phyloP scores from a whole-genome alignment of 2,113 vertebrate genomes.

The Nycticorax nycticorax region DNA sequence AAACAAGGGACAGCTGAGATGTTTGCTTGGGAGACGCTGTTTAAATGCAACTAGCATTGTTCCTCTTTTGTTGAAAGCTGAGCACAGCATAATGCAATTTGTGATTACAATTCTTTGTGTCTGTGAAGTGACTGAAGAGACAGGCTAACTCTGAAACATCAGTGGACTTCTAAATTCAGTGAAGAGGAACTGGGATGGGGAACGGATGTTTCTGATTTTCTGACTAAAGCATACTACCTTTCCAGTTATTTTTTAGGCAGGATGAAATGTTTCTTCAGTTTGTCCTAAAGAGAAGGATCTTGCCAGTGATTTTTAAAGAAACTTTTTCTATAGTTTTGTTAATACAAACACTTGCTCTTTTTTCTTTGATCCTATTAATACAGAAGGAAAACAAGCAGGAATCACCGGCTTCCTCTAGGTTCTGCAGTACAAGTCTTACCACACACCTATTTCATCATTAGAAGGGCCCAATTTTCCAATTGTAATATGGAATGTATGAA shows the following conservation, averaged over 20 bases:
- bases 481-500: background rate
- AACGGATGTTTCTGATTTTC: background rate
- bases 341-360: background rate
- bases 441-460: background rate
- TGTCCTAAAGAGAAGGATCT: background rate
- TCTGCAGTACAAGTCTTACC: background rate
- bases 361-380: background rate
- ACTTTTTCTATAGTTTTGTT: background rate
- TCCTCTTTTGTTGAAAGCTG: conserved; percentile 8
- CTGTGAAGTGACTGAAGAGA: background rate
- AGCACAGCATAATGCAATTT: conserved; percentile 37
- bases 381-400: background rate
- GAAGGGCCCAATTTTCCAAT: accelerated
- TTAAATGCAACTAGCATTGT: conserved; percentile 1
- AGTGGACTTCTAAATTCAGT: background rate
- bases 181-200: background rate
- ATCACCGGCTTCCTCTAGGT: background rate
- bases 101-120: conserved; percentile 44
- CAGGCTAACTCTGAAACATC: background rate
- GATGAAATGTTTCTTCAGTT: background rate
- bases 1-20: background rate
- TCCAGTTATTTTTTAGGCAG: background rate
- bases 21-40: background rate
- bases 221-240: background rate
- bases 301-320: background rate